Conservation (phyloP, 2,113 vertebrate genomes). For the Marmota monax region DNA sequence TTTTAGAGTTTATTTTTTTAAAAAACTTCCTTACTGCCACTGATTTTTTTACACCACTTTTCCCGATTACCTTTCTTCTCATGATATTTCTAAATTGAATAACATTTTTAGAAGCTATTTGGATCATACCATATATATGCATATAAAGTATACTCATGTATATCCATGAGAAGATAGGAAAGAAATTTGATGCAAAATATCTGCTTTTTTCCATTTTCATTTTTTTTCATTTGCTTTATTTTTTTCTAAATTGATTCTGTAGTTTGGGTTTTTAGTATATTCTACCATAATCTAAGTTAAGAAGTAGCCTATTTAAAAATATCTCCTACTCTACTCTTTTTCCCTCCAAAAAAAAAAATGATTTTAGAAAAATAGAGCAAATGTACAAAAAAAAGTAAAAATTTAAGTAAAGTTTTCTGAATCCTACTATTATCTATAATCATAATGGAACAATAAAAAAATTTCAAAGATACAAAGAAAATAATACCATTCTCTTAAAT, state of each 20-base stretch:
- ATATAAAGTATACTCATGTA: background rate
- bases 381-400: background rate
- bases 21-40: background rate
- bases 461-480: too few species aligned
- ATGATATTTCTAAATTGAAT: background rate
- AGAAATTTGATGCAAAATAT: background rate
- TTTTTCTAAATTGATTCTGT: background rate
- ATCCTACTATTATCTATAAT: too few species aligned
- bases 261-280: background rate
- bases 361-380: slow-evolving; percentile 5
- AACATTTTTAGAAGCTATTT: background rate
- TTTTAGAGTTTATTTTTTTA: background rate
- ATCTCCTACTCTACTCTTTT: background rate
- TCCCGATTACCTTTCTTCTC: background rate
- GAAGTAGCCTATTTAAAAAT: background rate
- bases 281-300: background rate
- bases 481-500: background rate
- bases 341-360: background rate
- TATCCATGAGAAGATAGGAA: background rate
- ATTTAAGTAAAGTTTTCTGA: background rate
- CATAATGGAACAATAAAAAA: too few species aligned
- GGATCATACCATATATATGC: background rate
- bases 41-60: background rate
- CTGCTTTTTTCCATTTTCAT: background rate
- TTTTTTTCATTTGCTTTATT: background rate